A percentile compares a stretch with the other conserved stretches of the same genome.
Evolutionary conservation across 1,140 invertebrate species (phyloP).

Genomic region (Druon quercuslanigerum): DNA sequence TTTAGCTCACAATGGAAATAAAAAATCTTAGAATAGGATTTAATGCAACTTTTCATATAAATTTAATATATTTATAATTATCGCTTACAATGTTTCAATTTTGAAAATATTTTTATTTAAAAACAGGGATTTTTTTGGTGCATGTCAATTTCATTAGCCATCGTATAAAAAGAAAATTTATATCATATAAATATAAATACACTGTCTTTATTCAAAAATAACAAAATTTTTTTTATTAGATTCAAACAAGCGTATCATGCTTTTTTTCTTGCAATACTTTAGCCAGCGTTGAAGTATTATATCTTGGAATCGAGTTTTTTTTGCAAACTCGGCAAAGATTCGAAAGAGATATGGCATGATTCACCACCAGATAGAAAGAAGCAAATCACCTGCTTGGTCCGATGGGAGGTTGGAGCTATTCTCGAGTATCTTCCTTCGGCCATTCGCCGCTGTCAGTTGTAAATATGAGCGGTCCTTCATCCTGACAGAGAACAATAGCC

Average conservation of each 20-base stretch:
- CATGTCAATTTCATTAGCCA: too few relatives aligned
- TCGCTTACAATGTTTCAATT: too few relatives aligned
- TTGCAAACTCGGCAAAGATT: slow-evolving; percentile 26
- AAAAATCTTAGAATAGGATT: too few relatives aligned
- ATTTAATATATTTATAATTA: too few relatives aligned
- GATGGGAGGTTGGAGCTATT: slow-evolving; percentile 51
- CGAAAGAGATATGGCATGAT: slow-evolving; percentile 59
- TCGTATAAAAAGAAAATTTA: too few relatives aligned
- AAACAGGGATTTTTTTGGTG: too few relatives aligned
- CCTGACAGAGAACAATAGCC: slow-evolving; percentile 67
- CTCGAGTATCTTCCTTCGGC: slow-evolving; percentile 44
- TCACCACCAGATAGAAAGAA: slow-evolving; percentile 49
- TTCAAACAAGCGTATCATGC: background rate
- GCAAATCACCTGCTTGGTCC: slow-evolving; percentile 54
- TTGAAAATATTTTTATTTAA: too few relatives aligned
- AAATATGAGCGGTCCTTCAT: slow-evolving; percentile 69
- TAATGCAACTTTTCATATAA: too few relatives aligned
- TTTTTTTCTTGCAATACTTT: background rate
- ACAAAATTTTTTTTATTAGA: background rate
- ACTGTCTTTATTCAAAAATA: background rate
- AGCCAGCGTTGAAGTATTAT: slow-evolving; percentile 17
- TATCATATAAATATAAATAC: too few relatives aligned
- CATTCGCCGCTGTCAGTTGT: slow-evolving; percentile 64
- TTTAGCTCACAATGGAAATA: too few relatives aligned
- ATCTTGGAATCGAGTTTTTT: slow-evolving; percentile 17